phyloP scores from a whole-genome alignment of 2,113 vertebrate genomes.

The Sinocyclocheilus grahami region DNA sequence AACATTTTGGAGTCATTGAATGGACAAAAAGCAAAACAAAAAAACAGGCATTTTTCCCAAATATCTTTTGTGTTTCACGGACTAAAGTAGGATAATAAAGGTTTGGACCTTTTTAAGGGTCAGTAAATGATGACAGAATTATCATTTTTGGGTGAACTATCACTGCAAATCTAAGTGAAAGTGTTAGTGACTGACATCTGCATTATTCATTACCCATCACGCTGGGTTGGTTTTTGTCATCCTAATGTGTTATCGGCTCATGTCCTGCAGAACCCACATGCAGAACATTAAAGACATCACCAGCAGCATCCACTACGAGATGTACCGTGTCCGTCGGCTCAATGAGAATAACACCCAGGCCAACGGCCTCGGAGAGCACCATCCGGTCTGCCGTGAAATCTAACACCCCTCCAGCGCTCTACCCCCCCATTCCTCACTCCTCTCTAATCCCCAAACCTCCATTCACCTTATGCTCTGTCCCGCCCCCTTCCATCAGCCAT shows the following conservation, averaged over 20 bases:
- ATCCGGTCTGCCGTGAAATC: constrained; percentile 86
- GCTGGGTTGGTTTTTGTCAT: too few species aligned
- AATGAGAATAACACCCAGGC: constrained; percentile 87
- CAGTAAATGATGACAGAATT: too few species aligned
- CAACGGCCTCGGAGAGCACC: constrained; percentile 84
- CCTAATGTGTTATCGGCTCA: neutral
- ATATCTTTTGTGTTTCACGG: too few species aligned
- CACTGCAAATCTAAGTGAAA: too few species aligned
- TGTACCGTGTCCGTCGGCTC: constrained; percentile 93
- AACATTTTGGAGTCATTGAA: too few species aligned
- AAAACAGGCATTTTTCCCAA: too few species aligned
- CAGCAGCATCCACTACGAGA: constrained; percentile 98
- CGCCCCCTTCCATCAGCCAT: constrained; percentile 2
- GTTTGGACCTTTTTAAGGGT: too few species aligned
- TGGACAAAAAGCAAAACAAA: too few species aligned
- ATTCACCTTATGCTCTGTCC: constrained; percentile 27
- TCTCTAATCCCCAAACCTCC: constrained; percentile 36
- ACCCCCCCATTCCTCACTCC: neutral
- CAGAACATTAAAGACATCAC: constrained; percentile 99
- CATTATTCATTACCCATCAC: too few species aligned
- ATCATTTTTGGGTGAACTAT: too few species aligned
- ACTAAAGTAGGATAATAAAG: too few species aligned
- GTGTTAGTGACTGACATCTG: too few species aligned
- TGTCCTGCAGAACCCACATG: constrained; percentile 89
- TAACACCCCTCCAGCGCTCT: constrained; percentile 66